These are phyloP conservation scores for Acropora tenuis DNA, from an alignment of 64 coral and sea anemone species.

Conservation along the genomic window DNA sequence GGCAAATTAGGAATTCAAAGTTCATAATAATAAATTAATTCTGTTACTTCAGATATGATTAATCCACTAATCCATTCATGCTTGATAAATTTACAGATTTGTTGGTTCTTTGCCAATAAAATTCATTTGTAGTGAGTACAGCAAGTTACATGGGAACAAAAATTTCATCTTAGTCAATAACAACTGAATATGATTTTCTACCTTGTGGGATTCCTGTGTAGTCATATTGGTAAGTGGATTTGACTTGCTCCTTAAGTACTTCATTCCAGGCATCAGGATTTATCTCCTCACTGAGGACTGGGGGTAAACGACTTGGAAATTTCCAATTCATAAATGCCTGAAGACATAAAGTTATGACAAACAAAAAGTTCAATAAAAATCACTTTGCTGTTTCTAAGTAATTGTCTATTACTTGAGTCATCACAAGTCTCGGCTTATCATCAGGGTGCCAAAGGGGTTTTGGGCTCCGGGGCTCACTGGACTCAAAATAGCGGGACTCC, in stretches of 20 bases:
- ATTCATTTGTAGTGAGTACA: neutral
- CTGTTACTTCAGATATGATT: too few species aligned
- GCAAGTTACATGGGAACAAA: neutral
- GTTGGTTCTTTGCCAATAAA: neutral
- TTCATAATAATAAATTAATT: too few species aligned
- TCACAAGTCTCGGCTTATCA: too few species aligned
- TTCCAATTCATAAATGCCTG: slow-evolving; percentile 89
- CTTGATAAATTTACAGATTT: neutral
- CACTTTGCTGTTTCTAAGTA: neutral
- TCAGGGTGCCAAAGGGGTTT: too few species aligned
- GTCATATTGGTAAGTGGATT: slow-evolving; percentile 93
- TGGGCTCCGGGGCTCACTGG: too few species aligned
- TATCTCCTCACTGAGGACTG: slow-evolving; percentile 28
- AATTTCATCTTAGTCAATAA: neutral
- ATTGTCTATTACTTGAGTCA: too few species aligned
- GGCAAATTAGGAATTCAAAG: too few species aligned
- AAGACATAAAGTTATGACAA: neutral
- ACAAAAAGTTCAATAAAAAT: neutral
- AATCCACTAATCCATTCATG: neutral
- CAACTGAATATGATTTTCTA: neutral
- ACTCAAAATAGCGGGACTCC: too few species aligned
- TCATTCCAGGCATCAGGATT: slow-evolving; percentile 64
- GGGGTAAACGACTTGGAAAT: slow-evolving; percentile 60
- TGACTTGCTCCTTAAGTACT: slow-evolving; percentile 66
- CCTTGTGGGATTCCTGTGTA: slow-evolving; percentile 95